phyloP scores from a whole-genome alignment of 2,113 vertebrate species.

The Indicator maculatus region DNA sequence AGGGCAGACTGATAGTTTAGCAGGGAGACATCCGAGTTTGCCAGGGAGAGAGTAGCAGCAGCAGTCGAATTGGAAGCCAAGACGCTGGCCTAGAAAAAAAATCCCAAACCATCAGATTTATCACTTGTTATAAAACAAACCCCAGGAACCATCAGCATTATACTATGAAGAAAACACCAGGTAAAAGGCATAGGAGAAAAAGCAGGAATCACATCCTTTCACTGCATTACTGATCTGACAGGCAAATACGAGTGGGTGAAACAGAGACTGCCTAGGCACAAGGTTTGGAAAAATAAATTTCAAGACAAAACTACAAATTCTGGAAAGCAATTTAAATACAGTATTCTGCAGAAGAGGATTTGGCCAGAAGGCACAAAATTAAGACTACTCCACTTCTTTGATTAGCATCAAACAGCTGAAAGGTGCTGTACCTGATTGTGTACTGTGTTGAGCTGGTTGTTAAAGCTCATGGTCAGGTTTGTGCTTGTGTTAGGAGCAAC shows the following conservation, averaged over 20 bases:
- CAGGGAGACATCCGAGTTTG: constrained; percentile 89
- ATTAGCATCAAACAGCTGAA: neutral
- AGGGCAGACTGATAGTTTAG: constrained; percentile 94
- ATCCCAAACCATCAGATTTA: neutral
- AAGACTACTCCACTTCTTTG: neutral
- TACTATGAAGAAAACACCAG: neutral
- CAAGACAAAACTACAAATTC: neutral
- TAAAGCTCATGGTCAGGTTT: constrained; percentile 98
- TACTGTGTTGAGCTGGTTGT: constrained; percentile 91
- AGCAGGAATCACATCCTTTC: neutral
- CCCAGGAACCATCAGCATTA: neutral
- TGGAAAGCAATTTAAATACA: neutral
- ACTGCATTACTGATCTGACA: neutral
- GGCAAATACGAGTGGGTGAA: neutral
- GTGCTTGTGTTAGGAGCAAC: constrained; percentile 90
- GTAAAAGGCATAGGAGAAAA: neutral
- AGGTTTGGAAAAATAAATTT: neutral
- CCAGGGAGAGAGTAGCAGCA: constrained; percentile 91
- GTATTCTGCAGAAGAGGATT: neutral
- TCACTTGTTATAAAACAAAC: neutral
- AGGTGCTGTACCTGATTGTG: constrained; percentile 89
- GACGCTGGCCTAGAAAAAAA: constrained; percentile 74
- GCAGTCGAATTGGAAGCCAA: constrained; percentile 86
- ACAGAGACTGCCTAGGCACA: neutral
- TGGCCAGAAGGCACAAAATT: neutral